phyloP scores from a whole-genome alignment of 2,797 vertebrate genomes.

The Neomorphus geoffroyi region DNA sequence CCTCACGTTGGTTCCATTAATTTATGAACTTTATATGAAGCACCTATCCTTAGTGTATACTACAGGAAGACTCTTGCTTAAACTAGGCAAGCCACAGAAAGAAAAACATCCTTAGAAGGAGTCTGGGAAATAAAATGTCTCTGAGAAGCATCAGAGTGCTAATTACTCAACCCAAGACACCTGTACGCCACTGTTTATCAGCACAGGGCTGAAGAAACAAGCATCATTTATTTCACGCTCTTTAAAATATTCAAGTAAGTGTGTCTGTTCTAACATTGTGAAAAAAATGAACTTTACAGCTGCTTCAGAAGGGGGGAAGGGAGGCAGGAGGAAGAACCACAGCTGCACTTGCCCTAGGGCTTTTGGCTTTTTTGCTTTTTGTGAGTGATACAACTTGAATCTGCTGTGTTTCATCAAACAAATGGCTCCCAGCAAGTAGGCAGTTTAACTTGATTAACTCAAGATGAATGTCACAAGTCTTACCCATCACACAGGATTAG shows the following conservation, averaged over 20 bases:
- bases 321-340: background rate
- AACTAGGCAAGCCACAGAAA: background rate
- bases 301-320: background rate
- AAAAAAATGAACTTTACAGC: background rate
- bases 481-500: constrained; percentile 39
- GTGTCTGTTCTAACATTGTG: background rate
- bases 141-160: background rate
- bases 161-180: background rate
- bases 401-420: constrained; percentile 59
- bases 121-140: background rate
- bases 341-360: constrained; percentile 12
- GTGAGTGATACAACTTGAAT: constrained; percentile 14
- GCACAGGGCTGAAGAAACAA: background rate
- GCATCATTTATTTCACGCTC: background rate
- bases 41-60: background rate
- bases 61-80: background rate
- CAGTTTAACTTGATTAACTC: constrained; percentile 65
- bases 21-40: background rate
- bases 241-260: background rate
- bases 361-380: background rate
- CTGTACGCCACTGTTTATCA: constrained; percentile 1
- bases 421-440: constrained; percentile 52
- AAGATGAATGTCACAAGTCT: constrained; percentile 49
- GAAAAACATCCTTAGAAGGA: background rate
- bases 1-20: background rate